These are phyloP conservation scores for Thera britannica DNA, from an alignment of 2,888 invertebrate species.

Conservation along the genomic window DNA sequence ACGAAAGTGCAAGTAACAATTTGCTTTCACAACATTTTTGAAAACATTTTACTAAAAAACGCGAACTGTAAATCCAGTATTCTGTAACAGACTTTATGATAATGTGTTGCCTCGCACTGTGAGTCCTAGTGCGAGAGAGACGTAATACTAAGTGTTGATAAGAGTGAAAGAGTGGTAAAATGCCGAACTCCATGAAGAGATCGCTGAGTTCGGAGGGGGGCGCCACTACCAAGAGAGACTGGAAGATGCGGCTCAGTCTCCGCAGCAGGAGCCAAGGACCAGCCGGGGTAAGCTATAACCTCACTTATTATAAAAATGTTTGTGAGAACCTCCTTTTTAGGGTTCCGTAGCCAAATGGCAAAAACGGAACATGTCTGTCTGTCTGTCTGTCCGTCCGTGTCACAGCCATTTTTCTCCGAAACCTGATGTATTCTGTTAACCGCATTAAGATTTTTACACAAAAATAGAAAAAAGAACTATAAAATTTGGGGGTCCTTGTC, in stretches of 20 bases:
- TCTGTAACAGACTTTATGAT: background rate
- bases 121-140: constrained; percentile 53
- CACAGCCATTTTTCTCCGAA: no score
- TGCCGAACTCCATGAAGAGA: constrained; percentile 85
- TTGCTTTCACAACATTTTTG: background rate
- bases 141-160: constrained; percentile 50
- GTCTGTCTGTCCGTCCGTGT: no score
- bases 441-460: no score
- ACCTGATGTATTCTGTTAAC: no score
- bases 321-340: no score
- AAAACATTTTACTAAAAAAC: background rate
- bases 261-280: constrained; percentile 87
- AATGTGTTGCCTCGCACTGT: constrained; percentile 1
- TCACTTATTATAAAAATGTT: background rate
- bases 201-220: constrained; percentile 87
- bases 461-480: no score
- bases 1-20: no score
- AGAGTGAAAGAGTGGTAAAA: constrained; percentile 42
- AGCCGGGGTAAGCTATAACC: constrained; percentile 76
- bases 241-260: constrained; percentile 90
- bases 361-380: no score
- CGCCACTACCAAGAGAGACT: constrained; percentile 85
- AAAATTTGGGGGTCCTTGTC: no score
- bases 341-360: no score
- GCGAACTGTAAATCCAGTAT: background rate